Conservation (phyloP, 2,888 invertebrate genomes). For the Chrysolina americana region DNA sequence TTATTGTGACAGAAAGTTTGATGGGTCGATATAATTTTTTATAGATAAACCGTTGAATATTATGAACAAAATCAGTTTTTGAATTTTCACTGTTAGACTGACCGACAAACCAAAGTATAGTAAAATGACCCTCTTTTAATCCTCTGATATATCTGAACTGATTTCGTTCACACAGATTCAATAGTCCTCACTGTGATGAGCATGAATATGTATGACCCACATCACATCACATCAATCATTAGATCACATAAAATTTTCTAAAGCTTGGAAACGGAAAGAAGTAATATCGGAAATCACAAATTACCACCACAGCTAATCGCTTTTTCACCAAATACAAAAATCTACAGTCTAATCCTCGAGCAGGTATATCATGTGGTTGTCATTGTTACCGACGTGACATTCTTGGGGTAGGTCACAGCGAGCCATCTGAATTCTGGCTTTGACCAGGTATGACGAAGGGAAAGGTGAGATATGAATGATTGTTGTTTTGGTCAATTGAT, state of each 20-base stretch:
- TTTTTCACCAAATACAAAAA: slow-evolving; percentile 53
- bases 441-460: slow-evolving; percentile 36
- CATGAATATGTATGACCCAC: slow-evolving; percentile 21
- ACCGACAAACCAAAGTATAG: too few species aligned
- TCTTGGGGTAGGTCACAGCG: slow-evolving; percentile 66
- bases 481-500: slow-evolving; percentile 68
- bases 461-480: slow-evolving; percentile 49
- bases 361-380: slow-evolving; percentile 62
- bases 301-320: slow-evolving; percentile 55
- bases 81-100: too few species aligned
- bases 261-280: slow-evolving; percentile 45
- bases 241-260: slow-evolving; percentile 36
- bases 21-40: too few species aligned
- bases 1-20: too few species aligned
- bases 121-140: too few species aligned
- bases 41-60: too few species aligned
- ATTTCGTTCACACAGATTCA: neutral
- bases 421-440: slow-evolving; percentile 53
- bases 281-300: slow-evolving; percentile 55
- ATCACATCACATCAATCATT: slow-evolving; percentile 42
- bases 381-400: slow-evolving; percentile 63
- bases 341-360: slow-evolving; percentile 46
- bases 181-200: neutral
- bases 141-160: neutral
- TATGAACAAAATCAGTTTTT: too few species aligned